Evolutionary conservation across 1,140 invertebrate genomes (phyloP).

Genomic region (Luehdorfia chinensis): DNA sequence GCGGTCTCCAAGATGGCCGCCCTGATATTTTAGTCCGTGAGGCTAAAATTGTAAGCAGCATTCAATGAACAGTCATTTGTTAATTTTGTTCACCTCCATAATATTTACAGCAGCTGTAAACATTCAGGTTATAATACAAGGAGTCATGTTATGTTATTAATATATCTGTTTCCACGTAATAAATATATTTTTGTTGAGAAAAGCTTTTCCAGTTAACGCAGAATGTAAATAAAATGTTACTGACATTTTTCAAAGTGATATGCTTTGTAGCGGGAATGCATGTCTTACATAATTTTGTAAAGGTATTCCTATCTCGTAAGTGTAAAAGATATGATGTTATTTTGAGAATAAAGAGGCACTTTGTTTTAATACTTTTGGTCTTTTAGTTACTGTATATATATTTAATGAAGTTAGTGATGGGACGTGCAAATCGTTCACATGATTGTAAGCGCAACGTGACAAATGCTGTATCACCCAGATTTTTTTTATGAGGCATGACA

Average conservation of each 20-base stretch:
- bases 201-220: constrained; percentile 8
- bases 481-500: too few relatives aligned
- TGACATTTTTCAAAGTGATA: constrained; percentile 5
- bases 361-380: neutral
- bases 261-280: constrained; percentile 13
- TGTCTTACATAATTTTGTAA: constrained; percentile 10
- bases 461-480: too few relatives aligned
- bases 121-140: constrained; percentile 50
- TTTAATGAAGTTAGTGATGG: too few relatives aligned
- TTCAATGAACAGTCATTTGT: constrained; percentile 67
- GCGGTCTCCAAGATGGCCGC: constrained; percentile 41
- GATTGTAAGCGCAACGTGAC: too few relatives aligned
- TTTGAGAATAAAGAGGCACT: neutral
- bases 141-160: constrained; percentile 31
- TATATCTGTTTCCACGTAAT: constrained; percentile 31
- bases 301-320: constrained; percentile 8
- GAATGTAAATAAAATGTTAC: constrained; percentile 13
- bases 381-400: too few relatives aligned
- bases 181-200: constrained; percentile 2
- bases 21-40: constrained; percentile 34
- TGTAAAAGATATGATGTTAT: constrained; percentile 3
- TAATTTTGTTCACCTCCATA: constrained; percentile 59
- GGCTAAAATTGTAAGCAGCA: constrained; percentile 49
- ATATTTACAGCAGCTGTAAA: constrained; percentile 64
- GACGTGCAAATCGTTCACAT: too few relatives aligned